Conservation (phyloP, 2,113 vertebrate genomes). For the Acanthisitta chloris region DNA sequence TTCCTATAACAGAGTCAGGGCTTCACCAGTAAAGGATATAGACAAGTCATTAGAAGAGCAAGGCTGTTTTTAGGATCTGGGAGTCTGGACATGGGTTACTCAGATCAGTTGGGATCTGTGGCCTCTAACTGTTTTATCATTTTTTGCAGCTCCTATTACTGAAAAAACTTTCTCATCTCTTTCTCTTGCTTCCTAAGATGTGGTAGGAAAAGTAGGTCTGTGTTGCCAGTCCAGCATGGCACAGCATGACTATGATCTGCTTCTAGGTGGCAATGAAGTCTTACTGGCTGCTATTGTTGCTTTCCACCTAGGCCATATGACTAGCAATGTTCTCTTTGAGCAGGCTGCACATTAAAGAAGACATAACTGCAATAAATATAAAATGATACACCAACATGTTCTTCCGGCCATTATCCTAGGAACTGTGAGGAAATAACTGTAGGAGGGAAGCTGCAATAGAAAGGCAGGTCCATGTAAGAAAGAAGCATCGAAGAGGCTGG, state of each 20-base stretch:
- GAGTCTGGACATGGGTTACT: background rate
- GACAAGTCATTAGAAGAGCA: background rate
- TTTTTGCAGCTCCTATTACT: background rate
- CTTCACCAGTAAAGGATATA: background rate
- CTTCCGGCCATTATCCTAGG: background rate
- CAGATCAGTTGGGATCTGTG: background rate
- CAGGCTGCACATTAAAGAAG: background rate
- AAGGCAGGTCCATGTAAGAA: background rate
- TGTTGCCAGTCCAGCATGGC: background rate
- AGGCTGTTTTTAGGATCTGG: background rate
- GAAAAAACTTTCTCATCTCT: background rate
- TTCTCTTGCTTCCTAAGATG: background rate
- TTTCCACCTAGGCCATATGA: background rate
- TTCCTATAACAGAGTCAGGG: background rate
- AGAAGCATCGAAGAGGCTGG: background rate
- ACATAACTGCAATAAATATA: background rate
- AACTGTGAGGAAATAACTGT: background rate
- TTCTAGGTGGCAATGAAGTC: background rate
- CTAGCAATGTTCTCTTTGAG: background rate
- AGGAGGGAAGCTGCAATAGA: background rate
- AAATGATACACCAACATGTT: background rate
- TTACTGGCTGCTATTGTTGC: background rate
- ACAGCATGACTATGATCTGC: background rate
- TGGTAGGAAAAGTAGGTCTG: background rate
- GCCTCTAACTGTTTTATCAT: background rate